Conservation (phyloP, 1,140 invertebrate genomes). For the Latrodectus geometricus region DNA sequence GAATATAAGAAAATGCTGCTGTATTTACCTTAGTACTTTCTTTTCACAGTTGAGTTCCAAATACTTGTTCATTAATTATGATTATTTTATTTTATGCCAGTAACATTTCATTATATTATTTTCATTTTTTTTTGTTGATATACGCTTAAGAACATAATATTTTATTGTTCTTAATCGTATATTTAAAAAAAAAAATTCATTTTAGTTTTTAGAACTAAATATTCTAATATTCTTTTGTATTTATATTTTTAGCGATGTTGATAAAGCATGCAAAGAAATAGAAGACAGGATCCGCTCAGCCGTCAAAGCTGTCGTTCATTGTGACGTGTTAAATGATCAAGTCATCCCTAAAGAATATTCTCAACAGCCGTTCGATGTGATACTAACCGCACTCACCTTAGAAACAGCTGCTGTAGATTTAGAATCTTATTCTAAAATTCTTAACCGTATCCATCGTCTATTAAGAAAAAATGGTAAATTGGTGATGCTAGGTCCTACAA, state of each 20-base stretch:
- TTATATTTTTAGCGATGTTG: slow-evolving; percentile 15
- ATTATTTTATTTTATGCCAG: too few species aligned
- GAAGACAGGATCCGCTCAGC: slow-evolving; percentile 27
- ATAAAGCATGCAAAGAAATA: slow-evolving; percentile 14
- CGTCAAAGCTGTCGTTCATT: slow-evolving; percentile 27
- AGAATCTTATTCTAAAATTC: slow-evolving; percentile 31
- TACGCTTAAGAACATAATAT: not conserved
- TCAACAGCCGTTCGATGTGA: slow-evolving; percentile 13
- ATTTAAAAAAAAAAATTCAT: not conserved
- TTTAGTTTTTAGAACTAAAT: not conserved
- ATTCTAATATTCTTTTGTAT: not conserved
- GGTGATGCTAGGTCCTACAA: not conserved
- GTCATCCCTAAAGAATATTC: slow-evolving; percentile 11
- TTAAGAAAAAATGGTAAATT: not conserved
- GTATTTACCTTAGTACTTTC: too few species aligned
- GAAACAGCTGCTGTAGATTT: slow-evolving; percentile 18
- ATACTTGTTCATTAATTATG: too few species aligned
- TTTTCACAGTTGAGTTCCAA: too few species aligned
- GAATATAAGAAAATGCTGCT: too few species aligned
- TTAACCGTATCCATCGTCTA: slow-evolving; percentile 8
- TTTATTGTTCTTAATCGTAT: not conserved
- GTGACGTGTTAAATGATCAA: slow-evolving; percentile 23
- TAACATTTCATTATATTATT: not conserved
- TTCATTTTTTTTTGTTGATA: not conserved
- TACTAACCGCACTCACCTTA: slow-evolving; percentile 19